Conservation (phyloP, 2,113 vertebrate species). For the Corythornis madagascariensis region DNA sequence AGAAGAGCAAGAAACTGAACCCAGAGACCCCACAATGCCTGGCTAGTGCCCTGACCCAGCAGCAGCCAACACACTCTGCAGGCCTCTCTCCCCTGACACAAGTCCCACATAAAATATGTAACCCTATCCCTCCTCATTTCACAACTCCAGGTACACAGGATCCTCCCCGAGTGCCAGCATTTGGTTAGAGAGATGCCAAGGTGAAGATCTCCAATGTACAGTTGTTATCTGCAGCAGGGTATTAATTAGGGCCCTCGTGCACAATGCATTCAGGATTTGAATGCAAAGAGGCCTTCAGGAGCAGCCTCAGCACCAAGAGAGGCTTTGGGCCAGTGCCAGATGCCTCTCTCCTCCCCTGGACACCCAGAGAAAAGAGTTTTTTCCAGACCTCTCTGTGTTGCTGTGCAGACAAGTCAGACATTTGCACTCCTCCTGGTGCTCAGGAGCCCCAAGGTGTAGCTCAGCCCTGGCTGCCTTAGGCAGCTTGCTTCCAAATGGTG, state of each 20-base stretch:
- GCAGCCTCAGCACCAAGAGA: background rate
- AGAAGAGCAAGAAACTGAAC: background rate
- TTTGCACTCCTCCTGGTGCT: background rate
- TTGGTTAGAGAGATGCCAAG: constrained; percentile 46
- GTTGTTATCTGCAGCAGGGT: constrained; percentile 47
- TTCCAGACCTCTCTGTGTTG: background rate
- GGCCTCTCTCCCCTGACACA: background rate
- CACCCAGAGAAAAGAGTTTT: fast-evolving
- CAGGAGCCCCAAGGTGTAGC: background rate
- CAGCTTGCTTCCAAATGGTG: background rate
- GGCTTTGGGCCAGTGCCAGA: background rate
- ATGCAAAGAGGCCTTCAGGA: constrained; percentile 13
- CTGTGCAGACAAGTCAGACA: background rate
- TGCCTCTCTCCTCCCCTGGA: background rate
- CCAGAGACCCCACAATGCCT: background rate
- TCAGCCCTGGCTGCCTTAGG: fast-evolving
- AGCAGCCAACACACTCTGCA: background rate
- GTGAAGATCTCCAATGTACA: constrained; percentile 62
- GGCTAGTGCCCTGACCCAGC: background rate
- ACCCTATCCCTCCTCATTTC: constrained; percentile 12
- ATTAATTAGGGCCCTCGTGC: constrained; percentile 61
- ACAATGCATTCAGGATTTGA: constrained; percentile 57
- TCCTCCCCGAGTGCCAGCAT: background rate
- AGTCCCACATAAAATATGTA: background rate
- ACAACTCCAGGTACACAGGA: background rate